Evolutionary conservation across 2,888 invertebrate genomes (phyloP), one percentile per base, ranked within the genome.

Genomic region (Dugesia japonica): DNA sequence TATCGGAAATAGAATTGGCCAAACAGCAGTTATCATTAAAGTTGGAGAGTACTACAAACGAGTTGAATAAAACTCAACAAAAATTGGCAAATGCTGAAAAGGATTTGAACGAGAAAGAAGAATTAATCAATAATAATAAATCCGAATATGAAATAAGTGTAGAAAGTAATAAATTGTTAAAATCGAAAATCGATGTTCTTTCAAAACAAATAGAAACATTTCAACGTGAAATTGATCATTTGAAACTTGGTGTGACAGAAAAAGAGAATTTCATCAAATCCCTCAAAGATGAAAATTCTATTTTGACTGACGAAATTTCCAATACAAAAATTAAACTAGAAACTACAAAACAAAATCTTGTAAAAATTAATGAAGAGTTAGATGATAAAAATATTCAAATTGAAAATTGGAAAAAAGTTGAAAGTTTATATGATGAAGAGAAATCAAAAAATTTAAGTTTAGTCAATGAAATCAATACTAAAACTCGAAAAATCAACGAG

Each of bases 261-360:
- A 38, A 38, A 38, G 38, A 38, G 38, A 38, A 13, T 9, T 9
- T 17, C 13, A 38, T 38, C 9, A 23, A 71, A 71, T 13, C 7
- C 20, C 9, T 71, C 9, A 71, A 71, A 20, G n/a, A 13, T n/a
- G 71, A 71, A 71, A 71, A 71, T 71, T 7, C 9, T 9, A 73
- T 23, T 28, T 73, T 73, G 73, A n/a, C 73, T 23, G 73, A 73
- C 26, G 73, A 73, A 28, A 28, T 73, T 28, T 73, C 73, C 73
- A n/a, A 28, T 73, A n/a, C 28, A 28, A 23, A 26, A 73, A 73
- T 73, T 28, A 28, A 28, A n/a, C 26, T 28, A 73, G n/a, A 28
- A 73, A 27, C 38, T 38, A 38, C 9, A 13, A 17, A 38, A 38
- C 13, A 38, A 38, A 38, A 38, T 13, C 13, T 38, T 9, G 38